These are phyloP conservation scores for Whitmania pigra DNA, from an alignment of 1,140 invertebrate genomes.

Conservation along the genomic window DNA sequence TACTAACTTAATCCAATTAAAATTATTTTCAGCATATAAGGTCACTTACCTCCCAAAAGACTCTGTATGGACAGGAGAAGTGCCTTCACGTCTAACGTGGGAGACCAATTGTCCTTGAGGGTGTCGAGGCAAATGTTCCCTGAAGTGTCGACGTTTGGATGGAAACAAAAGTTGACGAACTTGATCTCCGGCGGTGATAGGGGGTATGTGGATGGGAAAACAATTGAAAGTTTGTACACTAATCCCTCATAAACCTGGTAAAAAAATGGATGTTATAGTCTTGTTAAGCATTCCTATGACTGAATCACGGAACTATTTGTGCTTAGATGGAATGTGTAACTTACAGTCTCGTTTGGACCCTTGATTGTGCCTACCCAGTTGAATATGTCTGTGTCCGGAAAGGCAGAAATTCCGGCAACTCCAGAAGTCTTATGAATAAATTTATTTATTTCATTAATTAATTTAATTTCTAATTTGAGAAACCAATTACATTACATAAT, in stretches of 20 bases:
- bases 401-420: conserved; percentile 83
- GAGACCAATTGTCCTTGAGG: conserved; percentile 92
- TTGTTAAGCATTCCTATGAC: not conserved
- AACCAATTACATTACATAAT: too few relatives aligned
- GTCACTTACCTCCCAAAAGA: conserved; percentile 58
- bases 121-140: conserved; percentile 91
- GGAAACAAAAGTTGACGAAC: conserved; percentile 83
- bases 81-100: conserved; percentile 82
- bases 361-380: conserved; percentile 87
- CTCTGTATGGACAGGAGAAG: conserved; percentile 87
- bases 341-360: conserved; percentile 72
- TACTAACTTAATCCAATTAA: not conserved
- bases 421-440: conserved; percentile 52
- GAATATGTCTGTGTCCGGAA: conserved; percentile 87
- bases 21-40: not conserved
- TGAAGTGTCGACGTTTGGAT: conserved; percentile 80
- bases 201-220: conserved; percentile 87
- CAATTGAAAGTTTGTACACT: conserved; percentile 68
- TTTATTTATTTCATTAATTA: too few relatives aligned
- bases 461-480: too few relatives aligned
- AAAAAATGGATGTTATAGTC: conserved; percentile 14
- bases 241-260: conserved; percentile 67
- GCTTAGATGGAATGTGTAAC: conserved; percentile 16
- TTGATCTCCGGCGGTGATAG: conserved; percentile 79
- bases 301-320: not conserved